Conservation (phyloP, 2,113 vertebrate genomes). For the Oreochromis aureus region DNA sequence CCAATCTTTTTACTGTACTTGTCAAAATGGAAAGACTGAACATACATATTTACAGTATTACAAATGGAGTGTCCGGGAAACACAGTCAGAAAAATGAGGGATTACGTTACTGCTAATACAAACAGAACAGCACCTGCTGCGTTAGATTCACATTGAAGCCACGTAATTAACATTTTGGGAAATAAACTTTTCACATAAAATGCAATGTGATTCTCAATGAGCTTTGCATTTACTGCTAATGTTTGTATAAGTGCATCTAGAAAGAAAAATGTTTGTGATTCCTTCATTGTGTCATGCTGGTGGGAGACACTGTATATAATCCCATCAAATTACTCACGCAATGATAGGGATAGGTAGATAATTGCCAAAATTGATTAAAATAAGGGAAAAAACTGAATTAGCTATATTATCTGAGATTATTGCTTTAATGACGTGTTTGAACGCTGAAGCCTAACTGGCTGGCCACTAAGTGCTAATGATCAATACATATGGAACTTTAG, state of each 20-base stretch:
- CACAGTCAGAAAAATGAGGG: neutral
- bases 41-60: too few relatives aligned
- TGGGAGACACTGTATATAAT: neutral
- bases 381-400: neutral
- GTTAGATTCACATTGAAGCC: neutral
- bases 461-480: neutral
- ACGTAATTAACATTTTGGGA: neutral
- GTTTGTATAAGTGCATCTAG: neutral
- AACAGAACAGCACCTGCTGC: neutral
- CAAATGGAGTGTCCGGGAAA: neutral
- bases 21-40: neutral
- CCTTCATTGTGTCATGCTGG: neutral
- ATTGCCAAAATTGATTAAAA: neutral
- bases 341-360: neutral
- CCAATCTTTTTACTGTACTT: neutral
- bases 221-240: neutral
- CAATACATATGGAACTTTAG: neutral
- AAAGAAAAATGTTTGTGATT: neutral
- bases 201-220: neutral
- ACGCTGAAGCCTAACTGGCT: neutral
- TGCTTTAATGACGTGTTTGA: neutral
- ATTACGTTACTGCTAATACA: neutral
- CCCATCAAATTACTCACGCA: neutral
- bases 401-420: neutral
- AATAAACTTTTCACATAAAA: neutral